phyloP scores from a whole-genome alignment of 2,888 invertebrate species.

The Graphium colonna region DNA sequence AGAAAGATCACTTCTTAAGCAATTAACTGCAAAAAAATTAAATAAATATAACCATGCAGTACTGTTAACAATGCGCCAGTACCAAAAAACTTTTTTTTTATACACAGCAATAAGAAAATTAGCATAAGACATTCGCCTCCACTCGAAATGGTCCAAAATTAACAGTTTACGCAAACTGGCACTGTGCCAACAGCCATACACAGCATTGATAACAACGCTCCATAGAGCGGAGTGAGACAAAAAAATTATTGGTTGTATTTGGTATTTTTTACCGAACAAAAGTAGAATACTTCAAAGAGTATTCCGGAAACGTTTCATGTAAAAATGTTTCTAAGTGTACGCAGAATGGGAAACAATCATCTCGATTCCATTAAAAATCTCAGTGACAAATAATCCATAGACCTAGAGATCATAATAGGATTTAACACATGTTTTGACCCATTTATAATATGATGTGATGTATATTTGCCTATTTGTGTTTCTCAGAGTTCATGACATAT shows the following conservation, averaged over 20 bases:
- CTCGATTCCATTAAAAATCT: too few species aligned
- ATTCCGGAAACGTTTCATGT: too few species aligned
- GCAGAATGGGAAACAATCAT: too few species aligned
- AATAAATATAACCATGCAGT: too few species aligned
- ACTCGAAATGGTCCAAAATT: slow-evolving; percentile 10
- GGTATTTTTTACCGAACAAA: too few species aligned
- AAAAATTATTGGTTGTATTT: slow-evolving; percentile 9
- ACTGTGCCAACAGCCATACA: slow-evolving; percentile 6
- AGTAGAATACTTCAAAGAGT: too few species aligned
- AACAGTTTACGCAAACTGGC: slow-evolving; percentile 17
- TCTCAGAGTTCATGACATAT: too few species aligned
- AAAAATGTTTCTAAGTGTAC: too few species aligned
- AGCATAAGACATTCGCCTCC: slow-evolving; percentile 13
- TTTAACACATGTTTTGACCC: slow-evolving; percentile 27
- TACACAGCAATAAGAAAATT: slow-evolving; percentile 4
- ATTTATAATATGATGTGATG: neutral
- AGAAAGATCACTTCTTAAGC: too few species aligned
- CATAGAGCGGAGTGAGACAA: slow-evolving; percentile 5
- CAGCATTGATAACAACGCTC: slow-evolving; percentile 6
- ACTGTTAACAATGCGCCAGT: too few species aligned
- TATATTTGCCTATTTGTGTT: slow-evolving; percentile 2
- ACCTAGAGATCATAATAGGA: slow-evolving; percentile 25
- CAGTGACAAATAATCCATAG: slow-evolving; percentile 14
- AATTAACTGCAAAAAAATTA: too few species aligned
- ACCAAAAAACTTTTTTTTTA: too few species aligned